phyloP scores from a whole-genome alignment of 2,888 invertebrate genomes.

The Seladonia tumulorum region DNA sequence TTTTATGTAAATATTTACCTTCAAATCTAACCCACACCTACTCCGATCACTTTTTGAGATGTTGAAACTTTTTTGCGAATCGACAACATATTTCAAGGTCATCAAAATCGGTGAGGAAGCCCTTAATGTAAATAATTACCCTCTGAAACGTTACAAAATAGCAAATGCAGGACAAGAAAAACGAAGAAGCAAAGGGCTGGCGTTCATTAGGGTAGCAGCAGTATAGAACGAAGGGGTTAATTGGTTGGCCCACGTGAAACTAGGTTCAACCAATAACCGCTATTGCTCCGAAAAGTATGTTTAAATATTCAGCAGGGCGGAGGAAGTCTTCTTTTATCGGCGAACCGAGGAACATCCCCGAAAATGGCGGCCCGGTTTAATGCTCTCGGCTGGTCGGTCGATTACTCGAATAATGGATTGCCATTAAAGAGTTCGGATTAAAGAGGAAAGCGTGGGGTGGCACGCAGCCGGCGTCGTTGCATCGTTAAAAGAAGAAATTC shows the following conservation, averaged over 20 bases:
- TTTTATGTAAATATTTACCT: no score
- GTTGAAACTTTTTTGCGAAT: no score
- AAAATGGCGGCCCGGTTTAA: conserved; percentile 57
- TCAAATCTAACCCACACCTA: no score
- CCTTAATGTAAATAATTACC: no score
- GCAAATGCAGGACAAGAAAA: not conserved
- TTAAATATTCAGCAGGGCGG: not conserved
- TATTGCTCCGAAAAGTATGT: not conserved
- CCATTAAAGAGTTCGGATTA: conserved; percentile 67
- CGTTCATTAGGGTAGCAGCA: not conserved
- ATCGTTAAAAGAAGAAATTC: conserved; percentile 49
- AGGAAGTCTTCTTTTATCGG: conserved; percentile 44
- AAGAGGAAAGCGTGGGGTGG: conserved; percentile 61
- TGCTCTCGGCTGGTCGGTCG: conserved; percentile 34
- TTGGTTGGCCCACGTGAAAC: not conserved
- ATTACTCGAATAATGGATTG: conserved; percentile 64
- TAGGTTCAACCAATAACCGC: not conserved
- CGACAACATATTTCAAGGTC: no score
- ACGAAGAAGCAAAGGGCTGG: not conserved
- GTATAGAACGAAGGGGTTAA: not conserved
- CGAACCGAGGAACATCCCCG: conserved; percentile 15
- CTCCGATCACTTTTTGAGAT: no score
- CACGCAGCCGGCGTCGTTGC: not conserved
- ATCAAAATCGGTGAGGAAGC: no score
- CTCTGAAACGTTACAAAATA: no score